Evolutionary conservation across 2,797 vertebrate species (phyloP), one percentile per base, ranked within the genome.

Genomic region (Loriculus beryllinus): DNA sequence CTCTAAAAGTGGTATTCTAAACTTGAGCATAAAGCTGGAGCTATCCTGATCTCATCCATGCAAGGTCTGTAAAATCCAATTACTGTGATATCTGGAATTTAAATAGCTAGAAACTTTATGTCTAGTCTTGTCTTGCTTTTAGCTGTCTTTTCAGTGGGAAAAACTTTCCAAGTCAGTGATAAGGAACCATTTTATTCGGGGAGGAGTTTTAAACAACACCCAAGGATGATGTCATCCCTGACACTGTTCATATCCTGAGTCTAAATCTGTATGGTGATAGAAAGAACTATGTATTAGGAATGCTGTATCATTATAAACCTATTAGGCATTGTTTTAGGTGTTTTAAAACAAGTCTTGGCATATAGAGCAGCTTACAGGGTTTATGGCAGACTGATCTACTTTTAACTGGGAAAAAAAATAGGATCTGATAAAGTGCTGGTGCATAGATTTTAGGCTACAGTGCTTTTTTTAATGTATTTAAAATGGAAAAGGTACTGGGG

Each of bases 111-210:
- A 56, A 93, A 76, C 65, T 85, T 74, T 93, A 8, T 77, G 91
- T 93, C 91, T 86, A 9, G 93, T 94, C 93, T 96, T 86, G 93
- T 94, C 94, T 96, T 93, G 94, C 93, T 96, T 93, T 93, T 75
- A 85, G 75, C 68, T 87, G 62, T 68, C 72, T 85, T 86, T 92
- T 74, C 79, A 96, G 75, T 77, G 90, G 75, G 92, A 95, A 85
- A 82, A 92, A 68, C 37, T 95, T 77, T 63, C 94, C 90, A 93
- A 96, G 82, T 63, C 85, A 87, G 90, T 94, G 96, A 95, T 96
- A 96, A 96, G 95, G 93, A 96, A 94, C 96, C 94, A 95, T 95
- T 96, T 96, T 93, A 74, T 86, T 91, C 71, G 94, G 86, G 95
- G 96, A 96, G 94, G 94, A 96, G 95, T 95, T 95, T 95, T 45